Evolutionary conservation across 1,140 invertebrate species (phyloP).

Genomic region (Caenorhabditis latens): DNA sequence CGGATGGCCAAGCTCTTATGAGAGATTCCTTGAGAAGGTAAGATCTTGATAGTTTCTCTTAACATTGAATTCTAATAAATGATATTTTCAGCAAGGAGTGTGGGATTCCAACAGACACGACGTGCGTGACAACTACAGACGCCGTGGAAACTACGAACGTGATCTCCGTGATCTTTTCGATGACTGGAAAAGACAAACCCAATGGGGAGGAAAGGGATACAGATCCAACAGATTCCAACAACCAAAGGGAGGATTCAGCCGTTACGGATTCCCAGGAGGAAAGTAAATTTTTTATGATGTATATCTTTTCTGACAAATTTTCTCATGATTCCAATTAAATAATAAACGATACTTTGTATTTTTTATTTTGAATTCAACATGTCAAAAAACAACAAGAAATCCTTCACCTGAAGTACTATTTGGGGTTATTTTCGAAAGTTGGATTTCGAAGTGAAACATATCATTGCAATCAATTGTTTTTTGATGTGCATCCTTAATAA

Average conservation of each 20-base stretch:
- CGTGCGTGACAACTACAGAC: neutral
- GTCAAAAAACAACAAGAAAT: too few species aligned
- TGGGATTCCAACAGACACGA: slow-evolving; percentile 43
- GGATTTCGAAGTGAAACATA: too few species aligned
- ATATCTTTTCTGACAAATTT: neutral
- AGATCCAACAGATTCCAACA: slow-evolving; percentile 48
- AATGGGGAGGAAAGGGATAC: slow-evolving; percentile 53
- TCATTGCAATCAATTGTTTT: too few species aligned
- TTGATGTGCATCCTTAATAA: too few species aligned
- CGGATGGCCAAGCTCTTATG: slow-evolving; percentile 45
- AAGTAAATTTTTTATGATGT: neutral
- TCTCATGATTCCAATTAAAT: too few species aligned
- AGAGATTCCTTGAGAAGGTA: slow-evolving; percentile 47
- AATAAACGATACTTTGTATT: too few species aligned
- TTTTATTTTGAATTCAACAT: too few species aligned
- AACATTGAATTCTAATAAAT: neutral
- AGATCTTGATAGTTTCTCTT: neutral
- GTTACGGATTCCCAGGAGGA: slow-evolving; percentile 34
- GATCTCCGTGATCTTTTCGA: slow-evolving; percentile 50
- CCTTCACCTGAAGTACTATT: too few species aligned
- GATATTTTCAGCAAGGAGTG: slow-evolving; percentile 32
- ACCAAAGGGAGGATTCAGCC: slow-evolving; percentile 32
- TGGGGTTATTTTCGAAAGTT: too few species aligned
- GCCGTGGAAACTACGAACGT: slow-evolving; percentile 21
- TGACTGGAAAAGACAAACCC: slow-evolving; percentile 51